Conservation (phyloP, 1,140 invertebrate genomes). For the Arctopsyche grandis region DNA sequence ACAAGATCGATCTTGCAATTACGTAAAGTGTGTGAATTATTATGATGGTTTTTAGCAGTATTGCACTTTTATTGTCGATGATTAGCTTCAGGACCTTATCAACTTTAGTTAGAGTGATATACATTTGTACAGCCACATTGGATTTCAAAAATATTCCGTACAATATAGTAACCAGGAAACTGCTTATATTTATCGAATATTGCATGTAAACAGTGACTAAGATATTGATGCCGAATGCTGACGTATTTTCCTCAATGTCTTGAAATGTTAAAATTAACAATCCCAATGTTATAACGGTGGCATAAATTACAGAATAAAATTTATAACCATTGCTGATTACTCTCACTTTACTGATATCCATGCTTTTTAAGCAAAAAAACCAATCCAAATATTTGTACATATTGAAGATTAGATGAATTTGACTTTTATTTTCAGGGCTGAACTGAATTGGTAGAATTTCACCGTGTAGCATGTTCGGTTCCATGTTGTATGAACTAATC, state of each 20-base stretch:
- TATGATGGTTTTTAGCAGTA: neutral
- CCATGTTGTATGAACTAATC: neutral
- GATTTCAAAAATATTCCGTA: neutral
- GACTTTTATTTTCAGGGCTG: neutral
- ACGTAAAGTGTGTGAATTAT: neutral
- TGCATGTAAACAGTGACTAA: neutral
- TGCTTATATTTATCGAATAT: neutral
- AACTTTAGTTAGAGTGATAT: neutral
- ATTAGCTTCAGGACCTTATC: neutral
- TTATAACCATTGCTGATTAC: neutral
- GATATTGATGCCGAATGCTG: neutral
- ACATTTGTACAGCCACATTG: neutral
- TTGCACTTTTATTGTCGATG: neutral
- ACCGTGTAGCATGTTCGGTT: neutral
- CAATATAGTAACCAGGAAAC: neutral
- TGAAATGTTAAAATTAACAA: neutral
- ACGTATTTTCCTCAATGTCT: neutral
- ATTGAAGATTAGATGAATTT: neutral
- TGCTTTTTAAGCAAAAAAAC: neutral
- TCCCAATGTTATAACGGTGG: neutral
- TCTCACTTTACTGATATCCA: neutral
- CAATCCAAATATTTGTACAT: constrained; percentile 3
- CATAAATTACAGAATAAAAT: neutral
- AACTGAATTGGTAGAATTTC: neutral
- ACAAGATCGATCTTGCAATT: neutral